Conservation (phyloP, 2,113 vertebrate species). For the Carassius carassius region DNA sequence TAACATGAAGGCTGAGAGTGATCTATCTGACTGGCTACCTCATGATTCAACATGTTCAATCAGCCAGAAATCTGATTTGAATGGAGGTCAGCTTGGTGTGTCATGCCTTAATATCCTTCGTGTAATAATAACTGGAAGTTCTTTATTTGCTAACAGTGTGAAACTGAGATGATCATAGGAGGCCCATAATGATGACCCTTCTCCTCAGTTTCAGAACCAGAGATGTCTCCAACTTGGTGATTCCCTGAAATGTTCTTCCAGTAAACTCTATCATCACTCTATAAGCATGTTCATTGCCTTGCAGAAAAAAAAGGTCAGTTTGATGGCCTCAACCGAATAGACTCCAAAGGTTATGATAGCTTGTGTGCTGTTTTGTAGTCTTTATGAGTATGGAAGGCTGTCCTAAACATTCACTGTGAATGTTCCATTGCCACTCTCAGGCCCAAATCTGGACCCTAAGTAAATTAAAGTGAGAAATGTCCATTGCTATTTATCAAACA, state of each 20-base stretch:
- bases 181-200: not conserved
- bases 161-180: not conserved
- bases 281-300: not conserved
- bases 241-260: not conserved
- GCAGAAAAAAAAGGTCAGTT: not conserved
- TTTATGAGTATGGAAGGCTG: not conserved
- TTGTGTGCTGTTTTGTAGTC: not conserved
- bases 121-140: no score
- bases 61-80: no score
- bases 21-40: no score
- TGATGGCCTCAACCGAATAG: not conserved
- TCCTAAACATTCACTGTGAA: not conserved
- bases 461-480: constrained; percentile 1
- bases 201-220: not conserved
- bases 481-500: not conserved
- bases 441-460: not conserved
- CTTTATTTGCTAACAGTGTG: not conserved
- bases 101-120: no score
- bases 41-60: no score
- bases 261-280: not conserved
- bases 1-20: no score
- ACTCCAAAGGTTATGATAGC: not conserved
- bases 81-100: no score
- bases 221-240: not conserved
- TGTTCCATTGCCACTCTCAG: not conserved